Percentiles rank a stretch among this genome's conserved stretches.
Evolutionary conservation across 2,113 vertebrate genomes (phyloP).

Genomic region (rat (Rattus norvegicus)): GRCr8 NC_086019.1:142740501-142741000

Average conservation of each 20-base stretch:
- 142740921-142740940: background rate
- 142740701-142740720: background rate
- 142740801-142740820: background rate
- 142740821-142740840: background rate
- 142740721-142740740: background rate
- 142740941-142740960: too few relatives aligned
- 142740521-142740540: background rate
- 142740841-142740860: background rate
- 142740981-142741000: background rate
- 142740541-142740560: too few relatives aligned
- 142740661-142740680: constrained; percentile 12
- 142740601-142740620: background rate
- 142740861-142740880: background rate
- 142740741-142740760: background rate
- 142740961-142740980: background rate
- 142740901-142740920: background rate
- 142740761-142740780: background rate
- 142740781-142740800: background rate
- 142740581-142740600: background rate
- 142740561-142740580: background rate
- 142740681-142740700: background rate
- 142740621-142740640: background rate
- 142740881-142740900: background rate
- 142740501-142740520: background rate
- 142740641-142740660: background rate